Evolutionary conservation across 2,888 invertebrate species (phyloP).

Genomic region (Rosalia funebris): DNA sequence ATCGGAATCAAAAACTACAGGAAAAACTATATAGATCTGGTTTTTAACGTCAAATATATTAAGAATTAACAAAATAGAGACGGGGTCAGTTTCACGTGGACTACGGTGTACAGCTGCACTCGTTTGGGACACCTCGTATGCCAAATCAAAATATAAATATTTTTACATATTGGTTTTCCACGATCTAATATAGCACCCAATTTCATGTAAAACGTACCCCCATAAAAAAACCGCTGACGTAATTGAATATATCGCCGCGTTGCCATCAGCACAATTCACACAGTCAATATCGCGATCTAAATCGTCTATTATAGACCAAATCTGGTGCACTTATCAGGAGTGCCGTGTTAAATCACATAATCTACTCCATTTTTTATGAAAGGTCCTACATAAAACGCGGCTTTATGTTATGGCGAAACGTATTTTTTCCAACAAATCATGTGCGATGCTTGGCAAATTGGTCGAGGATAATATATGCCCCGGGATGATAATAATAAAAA

Average conservation of each 20-base stretch:
- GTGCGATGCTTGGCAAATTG: background rate
- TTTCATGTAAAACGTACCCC: no score
- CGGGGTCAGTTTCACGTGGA: no score
- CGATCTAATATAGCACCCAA: no score
- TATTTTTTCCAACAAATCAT: background rate
- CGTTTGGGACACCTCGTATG: no score
- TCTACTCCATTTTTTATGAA: background rate
- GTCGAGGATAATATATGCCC: background rate
- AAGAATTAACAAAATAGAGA: no score
- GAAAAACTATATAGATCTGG: no score
- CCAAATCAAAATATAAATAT: no score
- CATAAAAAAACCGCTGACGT: background rate
- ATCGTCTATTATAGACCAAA: background rate
- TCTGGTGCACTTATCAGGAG: background rate
- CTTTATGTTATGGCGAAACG: background rate
- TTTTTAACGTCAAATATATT: no score
- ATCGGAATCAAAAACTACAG: no score
- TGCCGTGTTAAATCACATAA: background rate
- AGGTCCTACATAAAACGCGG: background rate
- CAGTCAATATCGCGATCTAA: background rate
- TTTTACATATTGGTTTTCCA: no score
- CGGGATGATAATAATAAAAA: no score
- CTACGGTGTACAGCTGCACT: no score
- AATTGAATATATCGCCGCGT: background rate
- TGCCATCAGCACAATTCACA: background rate